Percentiles rank a stretch among this genome's conserved stretches.
Evolutionary conservation across 2,888 invertebrate species (phyloP).

Genomic region (Polylopha cassiicola): DNA sequence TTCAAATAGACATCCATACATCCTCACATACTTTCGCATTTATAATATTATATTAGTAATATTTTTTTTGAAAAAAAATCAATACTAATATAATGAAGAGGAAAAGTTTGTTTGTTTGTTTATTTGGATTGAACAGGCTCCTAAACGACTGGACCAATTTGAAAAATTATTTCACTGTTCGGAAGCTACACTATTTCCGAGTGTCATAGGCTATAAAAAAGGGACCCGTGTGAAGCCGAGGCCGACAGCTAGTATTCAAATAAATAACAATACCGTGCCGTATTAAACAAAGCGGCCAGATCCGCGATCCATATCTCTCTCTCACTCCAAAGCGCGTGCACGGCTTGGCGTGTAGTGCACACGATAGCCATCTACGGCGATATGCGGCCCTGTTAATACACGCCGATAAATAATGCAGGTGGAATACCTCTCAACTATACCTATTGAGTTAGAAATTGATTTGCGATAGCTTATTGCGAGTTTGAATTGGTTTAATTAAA

Average conservation of each 20-base stretch:
- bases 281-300: conserved; percentile 34
- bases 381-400: conserved; percentile 73
- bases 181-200: no score
- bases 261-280: conserved; percentile 30
- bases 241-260: not conserved
- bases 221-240: no score
- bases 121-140: no score
- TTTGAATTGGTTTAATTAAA: conserved; percentile 15
- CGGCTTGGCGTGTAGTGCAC: conserved; percentile 58
- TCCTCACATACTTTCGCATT: no score
- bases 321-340: conserved; percentile 66
- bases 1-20: no score
- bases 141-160: no score
- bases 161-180: no score
- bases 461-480: conserved; percentile 39
- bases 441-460: conserved; percentile 53
- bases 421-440: conserved; percentile 51
- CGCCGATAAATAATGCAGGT: conserved; percentile 71
- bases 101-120: no score
- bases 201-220: no score
- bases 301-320: conserved; percentile 58
- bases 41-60: no score
- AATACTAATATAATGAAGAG: no score
- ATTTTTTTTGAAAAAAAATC: no score
- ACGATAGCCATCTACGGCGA: conserved; percentile 69